These are phyloP conservation scores for Arvicola amphibius DNA, from an alignment of 2,797 vertebrate genomes.

Conservation along the genomic window DNA sequence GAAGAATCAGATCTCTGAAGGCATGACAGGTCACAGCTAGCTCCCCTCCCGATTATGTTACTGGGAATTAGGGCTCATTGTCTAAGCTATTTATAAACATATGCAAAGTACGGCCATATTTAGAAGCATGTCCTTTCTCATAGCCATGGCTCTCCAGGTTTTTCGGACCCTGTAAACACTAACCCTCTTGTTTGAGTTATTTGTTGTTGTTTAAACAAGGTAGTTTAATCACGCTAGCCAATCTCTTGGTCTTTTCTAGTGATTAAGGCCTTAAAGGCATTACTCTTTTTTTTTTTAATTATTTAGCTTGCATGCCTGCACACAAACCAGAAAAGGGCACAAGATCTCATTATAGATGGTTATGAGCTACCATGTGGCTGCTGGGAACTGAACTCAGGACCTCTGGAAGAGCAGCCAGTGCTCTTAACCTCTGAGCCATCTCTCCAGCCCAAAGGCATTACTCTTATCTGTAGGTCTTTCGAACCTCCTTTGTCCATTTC, in stretches of 20 bases:
- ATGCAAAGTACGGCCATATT: neutral
- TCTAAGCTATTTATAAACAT: neutral
- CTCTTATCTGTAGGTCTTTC: neutral
- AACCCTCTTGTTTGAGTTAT: neutral
- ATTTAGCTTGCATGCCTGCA: no score
- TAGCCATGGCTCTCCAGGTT: neutral
- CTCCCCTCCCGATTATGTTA: neutral
- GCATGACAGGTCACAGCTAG: conserved; percentile 32
- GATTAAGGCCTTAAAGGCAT: neutral
- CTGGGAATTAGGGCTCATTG: conserved; percentile 24
- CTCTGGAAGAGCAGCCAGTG: no score
- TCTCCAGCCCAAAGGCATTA: neutral
- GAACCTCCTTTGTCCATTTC: neutral
- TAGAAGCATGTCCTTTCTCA: conserved; percentile 32
- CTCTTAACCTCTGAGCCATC: no score
- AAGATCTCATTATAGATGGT: no score
- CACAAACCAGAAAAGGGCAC: no score
- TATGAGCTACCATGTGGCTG: no score
- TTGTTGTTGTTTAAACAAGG: neutral
- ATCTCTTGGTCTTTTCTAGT: neutral
- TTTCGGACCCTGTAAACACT: conserved; percentile 50
- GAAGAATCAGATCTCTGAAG: neutral
- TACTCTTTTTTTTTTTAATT: neutral
- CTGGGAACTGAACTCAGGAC: no score
- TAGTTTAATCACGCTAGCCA: neutral